These are phyloP conservation scores for Capra hircus DNA, from an alignment of 2,113 vertebrate genomes.

Conservation along the genomic window DNA sequence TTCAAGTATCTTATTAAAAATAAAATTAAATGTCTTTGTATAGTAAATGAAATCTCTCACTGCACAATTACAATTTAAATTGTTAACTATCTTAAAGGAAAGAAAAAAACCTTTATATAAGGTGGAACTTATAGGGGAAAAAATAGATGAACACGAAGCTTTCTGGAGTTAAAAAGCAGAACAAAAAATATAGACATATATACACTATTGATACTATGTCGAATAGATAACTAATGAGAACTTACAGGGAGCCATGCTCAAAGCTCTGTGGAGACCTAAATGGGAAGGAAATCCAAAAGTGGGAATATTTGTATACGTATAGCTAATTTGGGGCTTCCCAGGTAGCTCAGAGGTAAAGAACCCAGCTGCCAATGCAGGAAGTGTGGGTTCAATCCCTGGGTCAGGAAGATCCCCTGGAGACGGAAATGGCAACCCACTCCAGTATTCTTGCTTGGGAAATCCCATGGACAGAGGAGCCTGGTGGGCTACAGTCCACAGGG, in stretches of 20 bases:
- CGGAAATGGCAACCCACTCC: background rate
- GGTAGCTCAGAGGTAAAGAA: background rate
- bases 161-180: background rate
- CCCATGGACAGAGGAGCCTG: background rate
- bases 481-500: background rate
- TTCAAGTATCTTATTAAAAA: background rate
- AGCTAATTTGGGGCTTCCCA: background rate
- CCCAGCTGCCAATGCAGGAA: background rate
- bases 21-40: background rate
- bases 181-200: background rate
- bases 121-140: background rate
- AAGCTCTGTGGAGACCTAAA: background rate
- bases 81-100: background rate
- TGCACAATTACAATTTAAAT: background rate
- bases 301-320: background rate
- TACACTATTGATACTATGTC: background rate
- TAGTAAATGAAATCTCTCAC: background rate
- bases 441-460: background rate
- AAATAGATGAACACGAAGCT: background rate
- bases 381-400: background rate
- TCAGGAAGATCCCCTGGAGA: background rate
- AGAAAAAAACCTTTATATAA: background rate
- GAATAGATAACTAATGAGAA: background rate
- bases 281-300: background rate
- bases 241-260: background rate